phyloP scores from a whole-genome alignment of 2,888 invertebrate species.

The Tipula confusa region DNA sequence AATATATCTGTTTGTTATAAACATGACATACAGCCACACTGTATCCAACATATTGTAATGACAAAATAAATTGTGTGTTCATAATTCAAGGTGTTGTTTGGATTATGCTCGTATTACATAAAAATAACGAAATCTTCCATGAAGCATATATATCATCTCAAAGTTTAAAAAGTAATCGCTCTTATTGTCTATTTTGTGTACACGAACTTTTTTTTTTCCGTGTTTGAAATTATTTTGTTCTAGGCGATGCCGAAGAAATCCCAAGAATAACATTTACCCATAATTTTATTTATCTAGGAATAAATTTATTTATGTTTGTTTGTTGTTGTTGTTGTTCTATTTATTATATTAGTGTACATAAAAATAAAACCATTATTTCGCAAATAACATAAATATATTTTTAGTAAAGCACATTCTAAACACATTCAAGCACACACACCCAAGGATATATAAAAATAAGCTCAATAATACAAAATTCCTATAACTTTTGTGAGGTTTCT shows the following conservation, averaged over 20 bases:
- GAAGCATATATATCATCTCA: not conserved
- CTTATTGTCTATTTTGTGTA: not conserved
- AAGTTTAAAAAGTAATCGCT: constrained; percentile 12
- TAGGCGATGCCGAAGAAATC: not conserved
- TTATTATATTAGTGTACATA: not conserved
- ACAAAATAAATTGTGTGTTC: constrained; percentile 9
- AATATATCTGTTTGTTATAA: not conserved
- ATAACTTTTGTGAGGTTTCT: not conserved
- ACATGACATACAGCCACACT: not conserved
- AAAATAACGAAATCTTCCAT: not conserved
- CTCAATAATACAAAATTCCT: not conserved
- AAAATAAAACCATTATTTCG: not conserved
- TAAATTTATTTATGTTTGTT: not conserved
- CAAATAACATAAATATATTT: not conserved
- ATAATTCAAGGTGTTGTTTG: not conserved
- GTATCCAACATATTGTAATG: not conserved
- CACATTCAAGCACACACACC: not conserved
- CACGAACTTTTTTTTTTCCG: not conserved
- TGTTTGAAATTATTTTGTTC: not conserved
- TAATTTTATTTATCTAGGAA: constrained; percentile 20
- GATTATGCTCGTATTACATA: not conserved
- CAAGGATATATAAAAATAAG: not conserved
- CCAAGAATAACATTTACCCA: constrained; percentile 12
- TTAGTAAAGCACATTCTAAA: too few species aligned
- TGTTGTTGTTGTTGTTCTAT: not conserved